phyloP scores from a whole-genome alignment of 2,113 vertebrate genomes.

The Cyanistes caeruleus region DNA sequence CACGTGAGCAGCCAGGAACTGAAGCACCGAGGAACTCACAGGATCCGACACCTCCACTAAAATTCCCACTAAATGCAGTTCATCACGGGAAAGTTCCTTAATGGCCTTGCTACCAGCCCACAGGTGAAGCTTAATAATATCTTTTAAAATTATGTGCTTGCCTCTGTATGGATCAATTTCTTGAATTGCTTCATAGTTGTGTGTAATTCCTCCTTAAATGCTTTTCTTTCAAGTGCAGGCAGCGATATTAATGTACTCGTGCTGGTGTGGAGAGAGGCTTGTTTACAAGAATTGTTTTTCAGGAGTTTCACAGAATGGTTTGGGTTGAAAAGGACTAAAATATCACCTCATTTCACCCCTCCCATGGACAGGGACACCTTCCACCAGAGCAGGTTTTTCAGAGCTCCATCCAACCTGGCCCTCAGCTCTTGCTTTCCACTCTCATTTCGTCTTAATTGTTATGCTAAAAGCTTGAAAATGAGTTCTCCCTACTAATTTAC shows the following conservation, averaged over 20 bases:
- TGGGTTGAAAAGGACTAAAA: neutral
- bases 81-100: neutral
- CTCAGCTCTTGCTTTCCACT: constrained; percentile 79
- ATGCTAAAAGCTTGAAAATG: constrained; percentile 50
- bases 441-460: constrained; percentile 79
- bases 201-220: constrained; percentile 76
- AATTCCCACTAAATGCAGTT: neutral
- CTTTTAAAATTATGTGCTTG: neutral
- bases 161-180: neutral
- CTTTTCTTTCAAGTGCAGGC: constrained; percentile 80
- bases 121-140: neutral
- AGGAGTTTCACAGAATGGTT: constrained; percentile 43
- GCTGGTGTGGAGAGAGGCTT: constrained; percentile 74
- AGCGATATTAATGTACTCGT: constrained; percentile 70
- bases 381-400: neutral
- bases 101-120: neutral
- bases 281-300: constrained; percentile 67
- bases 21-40: neutral
- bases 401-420: neutral
- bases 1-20: neutral
- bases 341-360: neutral
- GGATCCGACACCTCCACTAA: neutral
- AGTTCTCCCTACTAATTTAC: neutral
- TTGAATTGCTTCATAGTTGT: constrained; percentile 37
- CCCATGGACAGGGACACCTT: neutral